Evolutionary conservation across 2,888 invertebrate species (phyloP), one percentile per base, ranked within the genome.

Genomic region (Spicauda simplicius): DNA sequence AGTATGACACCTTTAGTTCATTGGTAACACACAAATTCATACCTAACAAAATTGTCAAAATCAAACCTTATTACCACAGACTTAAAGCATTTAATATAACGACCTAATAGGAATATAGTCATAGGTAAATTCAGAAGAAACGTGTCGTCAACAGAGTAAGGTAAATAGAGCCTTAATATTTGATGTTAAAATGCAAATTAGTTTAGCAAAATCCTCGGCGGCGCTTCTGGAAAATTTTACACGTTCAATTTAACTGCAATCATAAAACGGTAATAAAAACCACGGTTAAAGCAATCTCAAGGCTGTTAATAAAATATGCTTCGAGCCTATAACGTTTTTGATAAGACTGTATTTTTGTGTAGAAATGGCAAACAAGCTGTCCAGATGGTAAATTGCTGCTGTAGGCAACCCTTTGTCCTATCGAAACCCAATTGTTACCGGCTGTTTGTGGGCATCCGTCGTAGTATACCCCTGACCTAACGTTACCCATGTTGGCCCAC

Each of bases 191-290:
- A 64, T 64, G 0, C 2, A 55, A 30, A 60, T 66, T 66, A 10
- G 6, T 11, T 20, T 14, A 16, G 18, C 12, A 41, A 14, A 37
- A 18, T 19, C 69, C 72, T 60, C 60, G 61, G 56, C 64, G 55
- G 30, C 64, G 61, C 61, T 56, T 60, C 61, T 64, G 63, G 65
- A 70, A 73, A 77, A 77, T 79, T 82, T 77, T 75, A 77, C 77
- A 77, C 73, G 78, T 80, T 80, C 81, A 79, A 83, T 86, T 81
- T 77, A 76, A 79, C 74, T 69, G 72, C 71, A 72, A 69, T 80
- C 84, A 79, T 89, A 89, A 88, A 89, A 84, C 41, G 30, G 76
- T 64, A 71, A 78, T 86, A 85, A 87, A 85, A 72, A 69, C 65
- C 72, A 75, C 74, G 74, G 73, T 74, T 71, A 75, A 74, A 75